phyloP scores from a whole-genome alignment of 35 echinoderm and acorn worm genomes.

The Lytechinus pictus region DNA sequence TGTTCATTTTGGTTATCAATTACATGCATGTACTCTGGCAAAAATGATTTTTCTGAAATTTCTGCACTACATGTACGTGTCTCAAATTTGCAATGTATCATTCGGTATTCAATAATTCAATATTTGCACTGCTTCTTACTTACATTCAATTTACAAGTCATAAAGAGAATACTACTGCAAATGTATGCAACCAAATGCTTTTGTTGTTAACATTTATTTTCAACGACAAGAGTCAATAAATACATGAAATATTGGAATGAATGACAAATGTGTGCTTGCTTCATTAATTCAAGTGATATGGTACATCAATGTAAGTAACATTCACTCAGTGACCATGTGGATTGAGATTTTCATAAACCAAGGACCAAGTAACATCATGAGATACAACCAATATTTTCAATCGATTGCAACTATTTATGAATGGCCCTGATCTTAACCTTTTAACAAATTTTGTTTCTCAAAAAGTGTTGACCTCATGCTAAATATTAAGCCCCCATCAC shows the following conservation, averaged over 20 bases:
- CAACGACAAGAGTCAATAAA: constrained; percentile 12
- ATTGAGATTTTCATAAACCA: no score
- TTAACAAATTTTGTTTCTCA: no score
- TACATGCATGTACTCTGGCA: neutral
- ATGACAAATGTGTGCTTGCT: neutral
- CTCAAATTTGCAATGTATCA: neutral
- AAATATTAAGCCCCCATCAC: no score
- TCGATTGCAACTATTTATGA: no score
- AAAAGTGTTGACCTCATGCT: no score
- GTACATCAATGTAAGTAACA: no score
- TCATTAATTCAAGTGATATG: neutral
- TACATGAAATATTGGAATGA: constrained; percentile 20
- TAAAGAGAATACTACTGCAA: neutral
- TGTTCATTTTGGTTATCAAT: no score
- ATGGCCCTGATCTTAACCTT: no score
- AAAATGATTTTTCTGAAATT: neutral
- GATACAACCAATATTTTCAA: no score
- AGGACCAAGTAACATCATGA: no score
- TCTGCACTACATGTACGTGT: neutral
- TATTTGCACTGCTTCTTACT: neutral
- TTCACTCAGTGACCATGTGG: no score
- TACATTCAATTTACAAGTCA: neutral
- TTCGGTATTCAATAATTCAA: neutral
- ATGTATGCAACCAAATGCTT: neutral
- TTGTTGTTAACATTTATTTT: neutral